Evolutionary conservation across 2,113 vertebrate genomes (phyloP).

Genomic region (Muntiacus reevesi): DNA sequence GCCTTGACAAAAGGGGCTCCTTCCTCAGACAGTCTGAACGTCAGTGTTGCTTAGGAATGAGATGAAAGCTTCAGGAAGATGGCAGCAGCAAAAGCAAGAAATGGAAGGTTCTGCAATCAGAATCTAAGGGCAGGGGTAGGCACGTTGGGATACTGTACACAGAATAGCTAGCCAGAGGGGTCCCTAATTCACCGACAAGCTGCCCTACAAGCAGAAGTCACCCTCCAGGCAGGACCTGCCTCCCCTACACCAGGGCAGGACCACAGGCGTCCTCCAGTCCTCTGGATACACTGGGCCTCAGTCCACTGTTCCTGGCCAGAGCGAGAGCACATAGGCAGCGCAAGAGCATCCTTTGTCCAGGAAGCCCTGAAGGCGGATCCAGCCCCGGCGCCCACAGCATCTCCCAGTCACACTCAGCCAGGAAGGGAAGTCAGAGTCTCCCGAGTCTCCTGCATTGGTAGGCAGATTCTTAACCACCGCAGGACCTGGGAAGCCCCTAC

Average conservation of each 20-base stretch:
- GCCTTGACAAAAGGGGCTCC: background rate
- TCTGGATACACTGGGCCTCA: background rate
- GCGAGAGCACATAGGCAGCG: background rate
- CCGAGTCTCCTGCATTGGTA: rapidly evolving
- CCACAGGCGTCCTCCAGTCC: background rate
- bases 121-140: background rate
- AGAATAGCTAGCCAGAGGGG: slow-evolving; percentile 33
- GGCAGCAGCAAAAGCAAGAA: background rate
- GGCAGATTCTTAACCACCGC: background rate
- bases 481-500: background rate
- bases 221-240: background rate
- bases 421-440: background rate
- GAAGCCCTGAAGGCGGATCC: background rate
- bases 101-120: background rate
- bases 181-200: background rate
- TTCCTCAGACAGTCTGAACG: background rate
- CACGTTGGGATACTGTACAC: background rate
- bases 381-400: background rate
- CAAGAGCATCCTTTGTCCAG: background rate
- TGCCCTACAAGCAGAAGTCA: background rate
- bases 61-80: background rate
- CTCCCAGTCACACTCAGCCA: background rate
- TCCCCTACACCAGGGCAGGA: background rate
- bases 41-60: background rate
- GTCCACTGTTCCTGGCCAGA: background rate